Evolutionary conservation across 2,888 invertebrate genomes (phyloP).

Genomic region (Drosophila planitibia): DNA sequence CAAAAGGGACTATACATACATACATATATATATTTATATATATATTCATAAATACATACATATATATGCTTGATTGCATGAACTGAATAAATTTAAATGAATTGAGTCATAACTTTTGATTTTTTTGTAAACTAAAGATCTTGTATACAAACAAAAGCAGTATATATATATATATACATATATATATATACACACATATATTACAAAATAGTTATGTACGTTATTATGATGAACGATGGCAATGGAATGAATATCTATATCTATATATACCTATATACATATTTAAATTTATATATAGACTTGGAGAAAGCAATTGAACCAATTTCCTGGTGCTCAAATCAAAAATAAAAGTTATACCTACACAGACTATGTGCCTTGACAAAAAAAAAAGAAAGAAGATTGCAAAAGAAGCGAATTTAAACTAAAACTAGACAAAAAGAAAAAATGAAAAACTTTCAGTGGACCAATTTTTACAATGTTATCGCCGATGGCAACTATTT

Average conservation of each 20-base stretch:
- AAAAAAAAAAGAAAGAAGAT: constrained; percentile 4
- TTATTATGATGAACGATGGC: constrained; percentile 14
- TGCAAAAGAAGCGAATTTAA: constrained; percentile 67
- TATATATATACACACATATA: constrained; percentile 14
- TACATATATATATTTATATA: constrained; percentile 46
- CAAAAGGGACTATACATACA: constrained; percentile 50
- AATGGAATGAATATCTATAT: constrained; percentile 30
- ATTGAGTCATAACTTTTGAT: constrained; percentile 63
- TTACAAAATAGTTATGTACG: constrained; percentile 45
- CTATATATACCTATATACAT: constrained; percentile 22
- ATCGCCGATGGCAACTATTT: constrained; percentile 59
- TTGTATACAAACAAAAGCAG: constrained; percentile 38
- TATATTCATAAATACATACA: constrained; percentile 23
- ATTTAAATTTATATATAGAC: constrained; percentile 42
- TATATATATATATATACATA: constrained; percentile 6
- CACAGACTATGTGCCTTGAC: constrained; percentile 38
- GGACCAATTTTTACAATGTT: constrained; percentile 44
- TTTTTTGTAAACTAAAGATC: constrained; percentile 61
- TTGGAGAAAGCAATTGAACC: constrained; percentile 56
- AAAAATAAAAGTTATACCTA: constrained; percentile 25
- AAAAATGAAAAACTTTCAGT: constrained; percentile 11
- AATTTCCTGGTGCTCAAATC: constrained; percentile 73
- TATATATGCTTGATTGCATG: constrained; percentile 70
- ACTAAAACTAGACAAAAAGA: constrained; percentile 39
- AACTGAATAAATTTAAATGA: constrained; percentile 77